Conservation (phyloP, 2,888 invertebrate genomes). For the Brachypalpus laphriformis region DNA sequence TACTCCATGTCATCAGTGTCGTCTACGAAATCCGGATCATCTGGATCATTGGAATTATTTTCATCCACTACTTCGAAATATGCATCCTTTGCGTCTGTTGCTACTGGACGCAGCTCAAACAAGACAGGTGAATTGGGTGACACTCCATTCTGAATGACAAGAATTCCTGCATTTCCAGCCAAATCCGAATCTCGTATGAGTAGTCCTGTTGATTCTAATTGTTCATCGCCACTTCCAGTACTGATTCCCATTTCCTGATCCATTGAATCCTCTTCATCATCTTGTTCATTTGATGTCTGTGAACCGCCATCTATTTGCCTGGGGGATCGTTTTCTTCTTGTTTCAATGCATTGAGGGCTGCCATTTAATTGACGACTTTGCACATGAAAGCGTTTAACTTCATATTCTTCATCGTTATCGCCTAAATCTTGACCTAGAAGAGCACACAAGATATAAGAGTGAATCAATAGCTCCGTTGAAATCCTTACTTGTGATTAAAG, state of each 20-base stretch:
- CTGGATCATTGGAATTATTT: not conserved
- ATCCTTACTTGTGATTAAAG: slow-evolving; percentile 29
- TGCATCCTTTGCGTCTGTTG: not conserved
- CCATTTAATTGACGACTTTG: slow-evolving; percentile 24
- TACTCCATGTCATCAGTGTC: not conserved
- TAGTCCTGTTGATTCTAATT: not conserved
- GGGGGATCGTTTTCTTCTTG: slow-evolving; percentile 5
- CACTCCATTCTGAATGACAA: slow-evolving; percentile 22
- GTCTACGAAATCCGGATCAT: not conserved
- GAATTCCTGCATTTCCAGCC: slow-evolving; percentile 16
- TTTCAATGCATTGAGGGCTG: not conserved
- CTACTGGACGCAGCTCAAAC: slow-evolving; percentile 52
- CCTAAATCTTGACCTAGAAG: slow-evolving; percentile 9
- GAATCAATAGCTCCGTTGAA: not conserved
- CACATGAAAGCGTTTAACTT: slow-evolving; percentile 33
- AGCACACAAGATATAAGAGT: not conserved
- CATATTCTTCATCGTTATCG: not conserved
- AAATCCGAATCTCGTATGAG: slow-evolving; percentile 29
- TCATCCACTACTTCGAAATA: slow-evolving; percentile 9
- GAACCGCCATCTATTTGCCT: not conserved
- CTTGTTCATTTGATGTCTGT: not conserved
- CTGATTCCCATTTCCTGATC: not conserved
- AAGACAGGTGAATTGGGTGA: slow-evolving; percentile 6
- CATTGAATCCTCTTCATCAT: not conserved
- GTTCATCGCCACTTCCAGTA: not conserved